phyloP scores from a whole-genome alignment of 2,888 invertebrate species.

The Maniola hyperantus region DNA sequence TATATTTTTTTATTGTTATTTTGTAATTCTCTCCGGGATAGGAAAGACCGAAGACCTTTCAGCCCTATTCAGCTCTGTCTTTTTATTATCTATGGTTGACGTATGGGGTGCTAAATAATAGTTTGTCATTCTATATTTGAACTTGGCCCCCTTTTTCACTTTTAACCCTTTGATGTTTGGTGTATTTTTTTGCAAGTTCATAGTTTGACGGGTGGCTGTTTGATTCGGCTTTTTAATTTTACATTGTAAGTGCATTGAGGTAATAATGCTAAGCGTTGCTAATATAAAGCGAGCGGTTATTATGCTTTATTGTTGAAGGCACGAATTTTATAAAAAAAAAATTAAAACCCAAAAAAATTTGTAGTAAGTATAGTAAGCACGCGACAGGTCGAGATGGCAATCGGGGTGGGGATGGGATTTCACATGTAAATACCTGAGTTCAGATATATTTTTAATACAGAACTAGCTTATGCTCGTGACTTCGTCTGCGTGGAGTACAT shows the following conservation, averaged over 20 bases:
- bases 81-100: constrained; percentile 57
- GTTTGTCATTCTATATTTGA: constrained; percentile 67
- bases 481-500: no score
- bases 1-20: constrained; percentile 44
- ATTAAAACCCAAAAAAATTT: no score
- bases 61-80: constrained; percentile 17
- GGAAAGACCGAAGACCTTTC: constrained; percentile 15
- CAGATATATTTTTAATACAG: no score
- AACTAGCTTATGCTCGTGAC: no score
- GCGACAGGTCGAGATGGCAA: no score
- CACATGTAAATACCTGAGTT: no score
- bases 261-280: constrained; percentile 57
- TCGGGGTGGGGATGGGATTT: no score
- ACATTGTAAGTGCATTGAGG: constrained; percentile 45
- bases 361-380: no score
- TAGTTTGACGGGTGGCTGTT: constrained; percentile 24
- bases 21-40: constrained; percentile 26
- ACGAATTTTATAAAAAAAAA: not conserved
- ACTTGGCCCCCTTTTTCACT: constrained; percentile 58
- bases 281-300: constrained; percentile 44
- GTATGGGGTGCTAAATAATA: constrained; percentile 63
- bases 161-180: constrained; percentile 53
- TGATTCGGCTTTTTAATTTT: constrained; percentile 8
- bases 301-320: not conserved
- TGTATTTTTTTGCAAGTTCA: constrained; percentile 33